Conservation (phyloP, 2,888 invertebrate species). For the Agrotis clavis region DNA sequence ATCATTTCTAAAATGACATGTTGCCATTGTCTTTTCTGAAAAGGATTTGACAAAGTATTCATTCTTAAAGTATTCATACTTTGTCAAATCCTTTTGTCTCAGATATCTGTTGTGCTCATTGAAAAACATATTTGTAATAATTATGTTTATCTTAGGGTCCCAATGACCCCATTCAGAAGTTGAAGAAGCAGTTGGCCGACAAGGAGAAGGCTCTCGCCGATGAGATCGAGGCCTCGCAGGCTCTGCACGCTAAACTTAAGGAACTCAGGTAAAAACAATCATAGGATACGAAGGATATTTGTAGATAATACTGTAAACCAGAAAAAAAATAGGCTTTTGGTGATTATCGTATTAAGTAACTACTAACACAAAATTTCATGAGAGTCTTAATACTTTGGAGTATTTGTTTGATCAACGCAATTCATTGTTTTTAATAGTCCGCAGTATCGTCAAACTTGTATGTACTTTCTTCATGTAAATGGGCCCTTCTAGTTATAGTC, state of each 20-base stretch:
- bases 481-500: too few species aligned
- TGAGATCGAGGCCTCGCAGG: conserved; percentile 93
- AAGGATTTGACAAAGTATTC: not conserved
- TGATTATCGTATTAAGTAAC: not conserved
- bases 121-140: conserved; percentile 12
- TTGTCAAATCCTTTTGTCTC: not conserved
- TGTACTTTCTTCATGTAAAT: too few species aligned
- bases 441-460: too few species aligned
- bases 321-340: not conserved
- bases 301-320: not conserved
- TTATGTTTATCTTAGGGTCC: conserved; percentile 90
- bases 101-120: not conserved
- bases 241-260: conserved; percentile 54
- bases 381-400: too few species aligned
- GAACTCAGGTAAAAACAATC: conserved; percentile 44
- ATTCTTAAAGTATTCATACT: too few species aligned
- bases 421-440: too few species aligned
- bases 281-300: not conserved
- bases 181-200: conserved; percentile 97
- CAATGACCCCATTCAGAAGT: conserved; percentile 95
- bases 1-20: not conserved
- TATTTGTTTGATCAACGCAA: too few species aligned
- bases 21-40: not conserved
- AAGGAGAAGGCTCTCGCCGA: conserved; percentile 95
- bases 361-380: too few species aligned